Evolutionary conservation across 2,888 invertebrate genomes (phyloP).

Genomic region (Ennomos erosarius): DNA sequence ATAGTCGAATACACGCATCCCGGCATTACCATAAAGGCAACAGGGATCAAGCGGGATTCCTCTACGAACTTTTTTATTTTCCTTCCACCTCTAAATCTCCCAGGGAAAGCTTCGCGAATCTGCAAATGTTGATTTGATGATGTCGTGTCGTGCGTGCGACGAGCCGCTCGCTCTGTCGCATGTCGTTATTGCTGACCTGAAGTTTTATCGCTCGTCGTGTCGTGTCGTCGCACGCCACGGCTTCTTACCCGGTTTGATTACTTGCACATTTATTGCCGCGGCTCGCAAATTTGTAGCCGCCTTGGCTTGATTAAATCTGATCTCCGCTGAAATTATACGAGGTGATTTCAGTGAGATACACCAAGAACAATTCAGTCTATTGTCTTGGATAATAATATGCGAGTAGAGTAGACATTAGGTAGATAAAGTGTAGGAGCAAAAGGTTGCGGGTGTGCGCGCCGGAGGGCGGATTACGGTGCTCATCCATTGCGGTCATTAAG

Average conservation of each 20-base stretch:
- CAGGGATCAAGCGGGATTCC: constrained; percentile 84
- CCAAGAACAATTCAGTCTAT: constrained; percentile 51
- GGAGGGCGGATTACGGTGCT: constrained; percentile 74
- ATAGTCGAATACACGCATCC: constrained; percentile 85
- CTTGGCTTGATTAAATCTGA: constrained; percentile 44
- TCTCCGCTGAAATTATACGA: constrained; percentile 47
- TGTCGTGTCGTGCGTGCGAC: constrained; percentile 56
- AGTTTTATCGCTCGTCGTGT: constrained; percentile 45
- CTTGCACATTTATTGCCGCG: constrained; percentile 48
- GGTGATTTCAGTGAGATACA: constrained; percentile 37
- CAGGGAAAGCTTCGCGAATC: constrained; percentile 84
- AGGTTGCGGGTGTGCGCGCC: constrained; percentile 64
- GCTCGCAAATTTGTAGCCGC: constrained; percentile 28
- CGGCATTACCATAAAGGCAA: constrained; percentile 84
- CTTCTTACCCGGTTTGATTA: constrained; percentile 46
- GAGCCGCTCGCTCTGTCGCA: constrained; percentile 36
- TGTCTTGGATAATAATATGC: constrained; percentile 42
- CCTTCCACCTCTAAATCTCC: constrained; percentile 85
- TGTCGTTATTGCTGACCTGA: constrained; percentile 52
- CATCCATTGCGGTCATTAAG: constrained; percentile 85
- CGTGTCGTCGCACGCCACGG: constrained; percentile 42
- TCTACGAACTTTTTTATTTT: constrained; percentile 85
- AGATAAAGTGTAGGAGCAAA: constrained; percentile 64
- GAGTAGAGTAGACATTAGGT: constrained; percentile 53
- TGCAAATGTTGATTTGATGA: constrained; percentile 86